Evolutionary conservation across 1,140 invertebrate species (phyloP).

Genomic region (Pseudomyrmex sp.): DNA sequence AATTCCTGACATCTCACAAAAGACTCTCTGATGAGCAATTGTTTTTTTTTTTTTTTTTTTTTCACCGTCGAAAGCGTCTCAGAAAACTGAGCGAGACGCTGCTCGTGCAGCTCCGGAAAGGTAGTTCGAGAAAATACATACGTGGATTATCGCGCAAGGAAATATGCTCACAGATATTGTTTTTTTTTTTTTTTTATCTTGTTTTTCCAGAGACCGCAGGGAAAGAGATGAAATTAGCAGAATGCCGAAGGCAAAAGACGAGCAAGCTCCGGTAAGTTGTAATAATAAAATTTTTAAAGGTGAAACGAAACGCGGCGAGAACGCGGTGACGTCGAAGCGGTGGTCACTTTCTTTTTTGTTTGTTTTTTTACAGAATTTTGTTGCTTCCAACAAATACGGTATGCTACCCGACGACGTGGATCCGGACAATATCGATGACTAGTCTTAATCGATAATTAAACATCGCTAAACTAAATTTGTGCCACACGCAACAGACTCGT

Average conservation of each 20-base stretch:
- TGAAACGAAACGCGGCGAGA: background rate
- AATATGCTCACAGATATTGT: background rate
- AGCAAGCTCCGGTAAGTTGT: slow-evolving; percentile 86
- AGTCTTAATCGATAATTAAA: slow-evolving; percentile 71
- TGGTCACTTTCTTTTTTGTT: background rate
- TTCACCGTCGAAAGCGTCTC: slow-evolving; percentile 43
- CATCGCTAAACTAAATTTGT: slow-evolving; percentile 79
- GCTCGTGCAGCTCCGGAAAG: slow-evolving; percentile 17
- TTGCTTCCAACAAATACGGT: slow-evolving; percentile 87
- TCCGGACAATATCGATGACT: slow-evolving; percentile 82
- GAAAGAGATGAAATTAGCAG: slow-evolving; percentile 83
- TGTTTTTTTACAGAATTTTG: slow-evolving; percentile 86
- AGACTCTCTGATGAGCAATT: background rate
- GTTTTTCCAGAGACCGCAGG: slow-evolving; percentile 76
- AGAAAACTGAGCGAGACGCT: slow-evolving; percentile 46
- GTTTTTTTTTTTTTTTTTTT: background rate
- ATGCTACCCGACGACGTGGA: slow-evolving; percentile 83
- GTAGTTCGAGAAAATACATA: slow-evolving; percentile 3
- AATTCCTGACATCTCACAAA: background rate
- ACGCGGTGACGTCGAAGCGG: background rate
- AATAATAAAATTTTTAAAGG: slow-evolving; percentile 42
- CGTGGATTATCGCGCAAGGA: background rate
- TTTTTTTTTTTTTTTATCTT: slow-evolving; percentile 3
- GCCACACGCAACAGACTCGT: slow-evolving; percentile 76
- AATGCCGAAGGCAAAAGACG: slow-evolving; percentile 88